Evolutionary conservation across 2,113 vertebrate genomes (phyloP), one percentile per base, ranked within the genome.

Genomic region (Ptyas mucosa): DNA sequence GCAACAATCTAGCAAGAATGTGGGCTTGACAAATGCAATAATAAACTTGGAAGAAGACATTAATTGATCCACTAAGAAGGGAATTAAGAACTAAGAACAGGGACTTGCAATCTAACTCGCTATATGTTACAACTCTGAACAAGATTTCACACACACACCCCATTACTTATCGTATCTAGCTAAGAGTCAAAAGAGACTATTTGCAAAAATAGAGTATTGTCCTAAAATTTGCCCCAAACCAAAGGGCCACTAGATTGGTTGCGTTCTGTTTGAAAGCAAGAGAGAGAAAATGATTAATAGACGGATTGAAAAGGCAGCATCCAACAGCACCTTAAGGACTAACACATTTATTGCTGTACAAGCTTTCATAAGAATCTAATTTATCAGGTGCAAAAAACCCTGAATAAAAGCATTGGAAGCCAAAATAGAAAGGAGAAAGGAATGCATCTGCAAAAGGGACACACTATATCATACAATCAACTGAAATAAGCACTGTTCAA

Each of bases 331-430:
- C 64, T 81, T 75, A 90, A 90, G 89, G 51, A 90, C 49, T 53
- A 81, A 81, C n/a, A 90, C 34, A 90, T 81, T 52, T 90, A 90
- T 90, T 90, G 89, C 51, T 54, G n/a, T 52, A 81, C 21, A 81
- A 53, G 49, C 64, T 90, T 81, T 8, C n/a, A 90, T 90, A 81
- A 90, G 51, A 90, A 34, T 43, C 89, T 53, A 81, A 90, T 81
- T 90, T 43, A 90, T 81, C 64, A 90, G 64, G 20, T 53, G 64
- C 89, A 54, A 54, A 34, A 21, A 51, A 90, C n/a, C 46, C 46
- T 14, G 18, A 90, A 75, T 34, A 53, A 75, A 34, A 5, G 11
- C 52, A 75, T 23, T 69, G 29, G 61, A 90, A 75, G 53, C 29
- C 2, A 2, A 69, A 52, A 58, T 14, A 58, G 34, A 64, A 26